Percentiles rank a stretch among this genome's conserved stretches.
Conservation (phyloP, 2,888 invertebrate genomes). For the Graphium colonna region DNA sequence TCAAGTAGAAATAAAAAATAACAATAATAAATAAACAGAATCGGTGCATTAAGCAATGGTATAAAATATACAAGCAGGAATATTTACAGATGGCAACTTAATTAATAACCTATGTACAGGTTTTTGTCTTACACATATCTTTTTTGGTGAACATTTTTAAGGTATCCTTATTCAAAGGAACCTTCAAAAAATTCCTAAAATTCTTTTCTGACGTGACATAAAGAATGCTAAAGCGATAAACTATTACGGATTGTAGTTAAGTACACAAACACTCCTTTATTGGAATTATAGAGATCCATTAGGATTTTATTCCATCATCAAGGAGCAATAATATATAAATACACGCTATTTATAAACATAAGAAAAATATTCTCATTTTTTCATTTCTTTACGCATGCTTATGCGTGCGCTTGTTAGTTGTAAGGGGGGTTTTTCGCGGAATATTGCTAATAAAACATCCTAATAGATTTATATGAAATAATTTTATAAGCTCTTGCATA, state of each 20-base stretch:
- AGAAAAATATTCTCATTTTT: no score
- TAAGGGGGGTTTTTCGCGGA: no score
- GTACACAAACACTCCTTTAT: background rate
- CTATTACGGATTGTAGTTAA: background rate
- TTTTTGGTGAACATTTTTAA: conserved; percentile 4
- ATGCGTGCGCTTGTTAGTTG: no score
- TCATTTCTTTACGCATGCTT: no score
- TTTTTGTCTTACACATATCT: background rate
- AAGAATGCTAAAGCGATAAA: background rate
- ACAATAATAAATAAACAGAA: no score
- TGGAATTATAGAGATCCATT: background rate
- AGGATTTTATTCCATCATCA: background rate
- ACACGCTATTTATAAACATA: background rate
- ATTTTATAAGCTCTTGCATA: no score
- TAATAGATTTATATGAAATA: no score
- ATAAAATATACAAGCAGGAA: no score
- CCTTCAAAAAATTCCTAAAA: conserved; percentile 4
- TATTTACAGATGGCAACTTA: background rate
- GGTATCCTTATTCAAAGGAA: background rate
- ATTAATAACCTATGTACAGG: background rate
- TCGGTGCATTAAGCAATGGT: no score
- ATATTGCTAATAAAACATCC: no score
- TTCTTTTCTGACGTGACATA: background rate
- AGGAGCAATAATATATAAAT: background rate
- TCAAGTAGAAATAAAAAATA: no score